Percentiles rank a stretch among this genome's conserved stretches.
Conservation (phyloP, 1,140 invertebrate genomes). For the Papilio machaon region DNA sequence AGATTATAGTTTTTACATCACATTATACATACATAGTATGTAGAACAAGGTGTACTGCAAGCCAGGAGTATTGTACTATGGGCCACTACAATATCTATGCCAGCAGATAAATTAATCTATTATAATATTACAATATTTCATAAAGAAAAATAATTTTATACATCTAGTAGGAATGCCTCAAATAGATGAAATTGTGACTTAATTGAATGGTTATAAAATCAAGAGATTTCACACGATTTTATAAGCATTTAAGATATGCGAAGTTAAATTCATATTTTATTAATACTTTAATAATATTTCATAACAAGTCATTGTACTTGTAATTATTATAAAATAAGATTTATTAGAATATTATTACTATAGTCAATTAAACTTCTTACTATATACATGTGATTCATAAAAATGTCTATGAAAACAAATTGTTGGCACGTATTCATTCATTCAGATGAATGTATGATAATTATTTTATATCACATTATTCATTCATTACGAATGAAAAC, state of each 20-base stretch:
- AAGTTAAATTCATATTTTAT: not conserved
- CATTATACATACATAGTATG: not conserved
- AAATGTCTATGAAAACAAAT: not conserved
- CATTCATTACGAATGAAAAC: not conserved
- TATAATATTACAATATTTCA: no score
- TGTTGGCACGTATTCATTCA: not conserved
- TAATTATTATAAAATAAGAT: not conserved
- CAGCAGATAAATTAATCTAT: no score
- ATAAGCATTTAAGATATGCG: not conserved
- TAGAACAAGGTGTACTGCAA: no score
- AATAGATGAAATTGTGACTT: not conserved
- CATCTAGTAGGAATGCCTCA: no score
- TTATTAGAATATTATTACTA: not conserved
- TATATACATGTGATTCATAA: slow-evolving; percentile 2
- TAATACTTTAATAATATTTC: not conserved
- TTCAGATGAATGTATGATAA: not conserved
- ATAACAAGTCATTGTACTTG: not conserved
- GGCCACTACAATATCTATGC: no score
- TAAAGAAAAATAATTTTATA: no score
- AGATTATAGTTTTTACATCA: not conserved
- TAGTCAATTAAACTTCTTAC: not conserved
- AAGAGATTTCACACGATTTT: not conserved
- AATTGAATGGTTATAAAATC: not conserved
- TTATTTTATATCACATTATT: slow-evolving; percentile 9
- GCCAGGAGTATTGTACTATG: no score